Evolutionary conservation across 2,797 vertebrate species (phyloP).

Genomic region (Lithobates sylvaticus): DNA sequence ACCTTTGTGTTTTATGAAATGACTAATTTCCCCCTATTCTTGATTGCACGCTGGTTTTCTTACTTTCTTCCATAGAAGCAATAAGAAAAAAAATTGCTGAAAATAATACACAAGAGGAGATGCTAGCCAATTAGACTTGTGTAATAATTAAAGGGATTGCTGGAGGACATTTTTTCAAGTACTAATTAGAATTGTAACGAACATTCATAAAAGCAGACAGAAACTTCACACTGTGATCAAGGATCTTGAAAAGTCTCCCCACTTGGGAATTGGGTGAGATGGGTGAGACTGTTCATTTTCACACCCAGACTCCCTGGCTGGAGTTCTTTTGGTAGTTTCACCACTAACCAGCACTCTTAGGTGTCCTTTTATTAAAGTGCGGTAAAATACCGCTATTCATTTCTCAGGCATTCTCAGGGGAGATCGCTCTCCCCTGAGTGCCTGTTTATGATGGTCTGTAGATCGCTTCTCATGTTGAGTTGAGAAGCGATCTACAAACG

Average conservation of each 20-base stretch:
- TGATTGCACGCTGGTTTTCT: neutral
- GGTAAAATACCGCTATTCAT: no score
- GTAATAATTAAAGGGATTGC: neutral
- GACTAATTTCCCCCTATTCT: constrained; percentile 44
- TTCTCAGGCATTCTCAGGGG: no score
- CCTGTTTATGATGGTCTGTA: no score
- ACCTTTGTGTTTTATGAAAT: constrained; percentile 39
- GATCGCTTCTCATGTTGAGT: no score
- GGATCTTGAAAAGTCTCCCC: neutral
- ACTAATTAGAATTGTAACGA: neutral
- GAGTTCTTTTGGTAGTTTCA: neutral
- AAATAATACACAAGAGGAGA: neutral
- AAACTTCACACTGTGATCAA: no score
- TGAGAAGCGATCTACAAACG: no score
- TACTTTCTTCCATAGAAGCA: neutral
- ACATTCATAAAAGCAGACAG: neutral
- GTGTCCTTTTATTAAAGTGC: no score
- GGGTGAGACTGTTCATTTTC: neutral
- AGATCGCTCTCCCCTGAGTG: no score
- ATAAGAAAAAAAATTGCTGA: neutral
- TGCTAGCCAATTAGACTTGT: neutral
- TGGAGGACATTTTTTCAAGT: neutral
- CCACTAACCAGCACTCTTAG: no score
- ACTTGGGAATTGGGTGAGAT: neutral
- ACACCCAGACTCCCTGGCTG: neutral